Evolutionary conservation across 37 sponge, comb jelly and placozoan genomes (phyloP), one percentile per base, ranked within the genome.

Genomic region (Bolinopsis microptera): DNA sequence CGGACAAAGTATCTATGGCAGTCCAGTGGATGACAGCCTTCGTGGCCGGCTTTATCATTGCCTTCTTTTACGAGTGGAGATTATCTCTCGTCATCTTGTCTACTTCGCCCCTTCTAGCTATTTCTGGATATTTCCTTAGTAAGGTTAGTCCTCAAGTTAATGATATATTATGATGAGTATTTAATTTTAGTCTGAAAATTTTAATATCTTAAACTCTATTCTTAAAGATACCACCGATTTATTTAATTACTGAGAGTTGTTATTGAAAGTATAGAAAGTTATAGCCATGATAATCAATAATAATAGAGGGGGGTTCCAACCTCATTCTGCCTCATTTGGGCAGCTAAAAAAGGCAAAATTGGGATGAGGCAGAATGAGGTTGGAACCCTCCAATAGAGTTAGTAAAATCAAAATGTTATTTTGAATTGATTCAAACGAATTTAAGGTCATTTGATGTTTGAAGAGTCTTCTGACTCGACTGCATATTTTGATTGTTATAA

Each of bases 1-100:
- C 97, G 23, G 97, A 98, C 95, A 97, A 97, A 75, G 94, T 95
- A 1, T 95, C 94, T 9, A 38, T 96, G 8, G 95, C 96, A 61
- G 68, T 96, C 23, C 95, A 94, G 38, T 95, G 95, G 93, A 26
- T 93, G 32, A 61, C 94, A 30, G 94, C 98, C 27, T 97, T 97
- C 37, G 13, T 96, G 2, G 68, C 95, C 38, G 97, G 97, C 0
- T 96, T 95, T 27, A 68, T 94, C 18, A 94, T 98, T 2, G 97
- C 95, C 5, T 97, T 96, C 83, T 68, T 35, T 24, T 22, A 92
- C 37, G 95, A 83, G 92, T 98, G 98, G 98, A 95, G 95, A 76
- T 74, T 98, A 32, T 92, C 98, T 40, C 94, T 98, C 35, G 97
- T 97, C 18, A 93, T 98, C 25, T 0, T 94, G 0, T 31, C 93